Base-by-base conservation (phyloP, 1,140 invertebrate species). In the Schlechtendalia chinensis region DNA sequence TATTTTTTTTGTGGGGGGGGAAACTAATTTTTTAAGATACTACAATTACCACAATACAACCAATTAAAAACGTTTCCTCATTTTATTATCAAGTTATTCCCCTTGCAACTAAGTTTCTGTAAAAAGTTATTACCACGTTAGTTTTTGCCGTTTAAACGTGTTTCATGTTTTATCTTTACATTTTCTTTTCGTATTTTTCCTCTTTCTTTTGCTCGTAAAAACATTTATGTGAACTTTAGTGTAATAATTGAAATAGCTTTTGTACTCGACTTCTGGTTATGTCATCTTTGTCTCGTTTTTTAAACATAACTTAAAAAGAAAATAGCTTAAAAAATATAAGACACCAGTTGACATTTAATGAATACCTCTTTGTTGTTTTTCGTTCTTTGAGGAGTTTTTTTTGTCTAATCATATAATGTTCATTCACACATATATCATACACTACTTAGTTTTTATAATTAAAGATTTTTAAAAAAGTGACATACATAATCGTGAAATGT, bases 241-340 rank as follows among this genome's bases (percentile, higher is more conserved):
- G 32, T 45, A 59, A 59, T 77, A 77, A 77, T 59, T 77, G 72
- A 77, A 72, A 77, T 59, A 45, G 53, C 56, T 19, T 59, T 77
- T 77, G 19, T 77, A 59, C 32, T 59, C 56, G 39, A 77, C 53
- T 19, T 75, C 27, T 58, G 27, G 72, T 58, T 75, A 58, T 47
- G 27, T 45, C 22, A 59, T 59, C 53, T 39, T 59, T 56, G 54
- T 75, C 72, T 72, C 71, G 29, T 74, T 19, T 24, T 75, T 77
- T 58, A 24, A 77, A 77, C 32, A 77, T 58, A 59, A 77, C 56
- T 75, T 56, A 58, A n/a, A n/a, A 58, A 17, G 47, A 54, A 54
- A 72, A 72, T 54, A 16, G 69, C 47, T 54, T 72, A 72, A 39
- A 39, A 39, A 39, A 39, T 39, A 39, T 72, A 24, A 77, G 54